A percentile compares a stretch with the other conserved stretches of the same genome.
Evolutionary conservation across 2,888 invertebrate genomes (phyloP).

Genomic region (Tridacna gigas): DNA sequence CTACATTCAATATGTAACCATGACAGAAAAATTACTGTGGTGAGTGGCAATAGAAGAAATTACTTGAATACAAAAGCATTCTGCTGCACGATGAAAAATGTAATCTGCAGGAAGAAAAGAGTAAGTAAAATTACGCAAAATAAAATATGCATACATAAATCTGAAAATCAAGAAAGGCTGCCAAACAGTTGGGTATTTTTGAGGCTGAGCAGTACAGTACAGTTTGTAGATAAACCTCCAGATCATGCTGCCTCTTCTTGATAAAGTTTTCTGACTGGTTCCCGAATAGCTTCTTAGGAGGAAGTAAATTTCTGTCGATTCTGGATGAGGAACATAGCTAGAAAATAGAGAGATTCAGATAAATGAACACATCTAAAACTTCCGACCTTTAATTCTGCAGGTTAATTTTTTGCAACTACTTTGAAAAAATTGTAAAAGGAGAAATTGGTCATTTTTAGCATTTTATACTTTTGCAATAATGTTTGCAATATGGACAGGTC

Average conservation of each 20-base stretch:
- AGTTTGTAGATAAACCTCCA: conserved; percentile 92
- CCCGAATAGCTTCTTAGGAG: conserved; percentile 96
- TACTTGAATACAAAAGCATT: too few relatives aligned
- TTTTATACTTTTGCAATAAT: background rate
- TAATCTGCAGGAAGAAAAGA: too few relatives aligned
- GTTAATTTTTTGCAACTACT: background rate
- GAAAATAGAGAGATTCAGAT: conserved; percentile 24
- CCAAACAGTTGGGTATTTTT: conserved; percentile 91
- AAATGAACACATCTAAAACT: background rate
- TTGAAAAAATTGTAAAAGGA: background rate
- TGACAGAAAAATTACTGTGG: too few relatives aligned
- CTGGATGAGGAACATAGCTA: conserved; percentile 91
- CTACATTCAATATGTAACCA: too few relatives aligned
- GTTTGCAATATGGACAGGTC: too few relatives aligned
- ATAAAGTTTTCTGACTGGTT: conserved; percentile 95
- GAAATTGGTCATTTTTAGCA: background rate
- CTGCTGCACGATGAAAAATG: too few relatives aligned
- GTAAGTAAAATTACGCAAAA: too few relatives aligned
- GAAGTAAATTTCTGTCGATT: conserved; percentile 93
- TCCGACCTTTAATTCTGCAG: background rate
- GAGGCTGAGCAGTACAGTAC: conserved; percentile 89
- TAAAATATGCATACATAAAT: conserved; percentile 87
- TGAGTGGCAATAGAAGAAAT: too few relatives aligned
- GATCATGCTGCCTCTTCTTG: conserved; percentile 91
- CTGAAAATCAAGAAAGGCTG: conserved; percentile 94